phyloP scores from a whole-genome alignment of 2,113 vertebrate species.

The Pseudorasbora parva region DNA sequence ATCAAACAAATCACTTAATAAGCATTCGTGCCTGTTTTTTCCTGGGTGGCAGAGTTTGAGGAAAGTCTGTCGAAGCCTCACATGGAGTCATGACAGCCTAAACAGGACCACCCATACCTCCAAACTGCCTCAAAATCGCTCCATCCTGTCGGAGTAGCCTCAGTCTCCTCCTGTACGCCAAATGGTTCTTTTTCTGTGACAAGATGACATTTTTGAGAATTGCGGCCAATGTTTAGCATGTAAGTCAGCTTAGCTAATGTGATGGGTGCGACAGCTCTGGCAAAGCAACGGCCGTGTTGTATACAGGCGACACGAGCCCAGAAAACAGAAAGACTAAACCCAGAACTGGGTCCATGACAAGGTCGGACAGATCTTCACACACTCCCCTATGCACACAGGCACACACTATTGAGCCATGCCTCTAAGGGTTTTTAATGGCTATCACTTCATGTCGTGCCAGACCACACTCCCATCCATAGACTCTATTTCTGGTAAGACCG shows the following conservation, averaged over 20 bases:
- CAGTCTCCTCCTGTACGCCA: constrained; percentile 1
- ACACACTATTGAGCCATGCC: constrained; percentile 10
- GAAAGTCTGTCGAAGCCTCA: constrained; percentile 69
- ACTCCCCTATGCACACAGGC: neutral
- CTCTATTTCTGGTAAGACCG: constrained; percentile 11
- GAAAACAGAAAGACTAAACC: neutral
- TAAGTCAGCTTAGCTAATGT: constrained; percentile 33
- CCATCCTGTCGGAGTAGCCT: constrained; percentile 17
- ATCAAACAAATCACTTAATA: constrained; percentile 80
- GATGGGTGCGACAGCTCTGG: constrained; percentile 27
- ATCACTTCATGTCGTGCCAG: constrained; percentile 45
- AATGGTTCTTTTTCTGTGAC: constrained; percentile 9
- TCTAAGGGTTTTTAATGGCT: constrained; percentile 18
- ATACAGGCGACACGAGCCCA: neutral
- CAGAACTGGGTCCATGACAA: neutral
- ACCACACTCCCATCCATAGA: constrained; percentile 24
- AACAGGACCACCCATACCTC: constrained; percentile 59
- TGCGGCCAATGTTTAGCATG: constrained; percentile 16
- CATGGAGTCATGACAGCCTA: constrained; percentile 73
- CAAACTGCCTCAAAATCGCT: neutral
- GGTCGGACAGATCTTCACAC: constrained; percentile 10
- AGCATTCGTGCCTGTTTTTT: constrained; percentile 75
- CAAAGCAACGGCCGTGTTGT: constrained; percentile 34
- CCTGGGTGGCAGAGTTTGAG: constrained; percentile 76
- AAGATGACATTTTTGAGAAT: constrained; percentile 10